phyloP scores from a whole-genome alignment of 1,140 invertebrate species.

The Drosophila ercepeae region DNA sequence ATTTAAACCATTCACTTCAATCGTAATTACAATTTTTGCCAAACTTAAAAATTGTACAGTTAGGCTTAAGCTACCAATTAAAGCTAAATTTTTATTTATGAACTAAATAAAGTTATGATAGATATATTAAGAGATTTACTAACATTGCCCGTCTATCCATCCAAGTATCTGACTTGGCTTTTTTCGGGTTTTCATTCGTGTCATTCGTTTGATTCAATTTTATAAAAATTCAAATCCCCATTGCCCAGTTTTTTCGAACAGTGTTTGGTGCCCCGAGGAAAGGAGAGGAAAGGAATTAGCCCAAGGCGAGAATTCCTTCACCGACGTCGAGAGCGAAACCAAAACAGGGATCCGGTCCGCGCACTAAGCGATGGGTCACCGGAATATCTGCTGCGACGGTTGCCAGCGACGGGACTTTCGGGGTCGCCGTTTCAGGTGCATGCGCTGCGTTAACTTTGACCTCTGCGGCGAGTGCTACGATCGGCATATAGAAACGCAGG shows the following conservation, averaged over 20 bases:
- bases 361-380: slow-evolving; percentile 45
- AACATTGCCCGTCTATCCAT: too few relatives aligned
- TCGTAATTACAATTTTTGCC: slow-evolving; percentile 3
- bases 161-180: not conserved
- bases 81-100: too few relatives aligned
- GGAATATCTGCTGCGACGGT: slow-evolving; percentile 55
- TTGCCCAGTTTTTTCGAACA: slow-evolving; percentile 9
- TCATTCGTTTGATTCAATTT: slow-evolving; percentile 4
- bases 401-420: slow-evolving; percentile 51
- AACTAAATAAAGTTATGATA: too few relatives aligned
- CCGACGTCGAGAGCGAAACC: not conserved
- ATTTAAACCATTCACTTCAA: not conserved
- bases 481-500: slow-evolving; percentile 39
- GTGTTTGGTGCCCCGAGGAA: slow-evolving; percentile 9
- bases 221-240: slow-evolving; percentile 16
- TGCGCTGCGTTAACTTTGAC: slow-evolving; percentile 62
- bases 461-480: slow-evolving; percentile 64
- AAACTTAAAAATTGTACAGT: not conserved
- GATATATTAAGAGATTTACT: too few relatives aligned
- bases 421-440: slow-evolving; percentile 57
- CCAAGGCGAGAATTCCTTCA: not conserved
- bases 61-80: not conserved
- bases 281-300: not conserved
- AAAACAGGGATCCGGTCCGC: not conserved
- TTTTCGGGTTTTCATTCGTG: not conserved